These are phyloP conservation scores for Nemopilema nomurai DNA, from an alignment of 30 jellyfish, hydroid and myxozoan species.

Conservation along the genomic window DNA sequence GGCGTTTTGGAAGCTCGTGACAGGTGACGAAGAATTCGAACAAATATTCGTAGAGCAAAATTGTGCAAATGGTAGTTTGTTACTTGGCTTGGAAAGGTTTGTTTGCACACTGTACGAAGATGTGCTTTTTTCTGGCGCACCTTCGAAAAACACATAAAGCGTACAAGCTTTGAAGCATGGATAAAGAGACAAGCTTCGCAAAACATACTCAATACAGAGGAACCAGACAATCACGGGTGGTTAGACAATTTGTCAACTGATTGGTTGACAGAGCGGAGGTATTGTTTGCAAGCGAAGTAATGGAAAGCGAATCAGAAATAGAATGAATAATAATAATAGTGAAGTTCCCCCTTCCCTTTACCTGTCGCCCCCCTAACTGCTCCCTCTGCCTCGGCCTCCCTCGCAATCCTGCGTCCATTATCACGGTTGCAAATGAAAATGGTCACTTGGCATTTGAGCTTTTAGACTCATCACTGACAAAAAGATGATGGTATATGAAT, in stretches of 20 bases:
- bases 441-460: no score
- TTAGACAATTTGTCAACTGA: slow-evolving; percentile 18
- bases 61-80: slow-evolving; percentile 1
- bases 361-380: background rate
- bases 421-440: no score
- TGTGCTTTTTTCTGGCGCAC: slow-evolving; percentile 22
- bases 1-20: slow-evolving; percentile 27
- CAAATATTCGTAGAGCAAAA: slow-evolving; percentile 24
- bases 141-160: slow-evolving; percentile 22
- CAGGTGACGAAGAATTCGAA: slow-evolving; percentile 15
- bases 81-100: slow-evolving; percentile 22
- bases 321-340: background rate
- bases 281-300: slow-evolving; percentile 9
- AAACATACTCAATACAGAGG: slow-evolving; percentile 20
- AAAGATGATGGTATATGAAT: no score
- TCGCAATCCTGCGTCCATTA: no score
- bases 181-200: slow-evolving; percentile 29
- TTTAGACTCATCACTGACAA: no score
- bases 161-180: slow-evolving; percentile 50
- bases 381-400: no score
- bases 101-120: slow-evolving; percentile 36
- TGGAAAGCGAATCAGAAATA: slow-evolving; percentile 4
- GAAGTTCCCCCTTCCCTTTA: background rate
- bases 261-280: slow-evolving; percentile 33
- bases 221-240: slow-evolving; percentile 31